phyloP scores from a whole-genome alignment of 2,113 vertebrate species.

The Alexandromys fortis region DNA sequence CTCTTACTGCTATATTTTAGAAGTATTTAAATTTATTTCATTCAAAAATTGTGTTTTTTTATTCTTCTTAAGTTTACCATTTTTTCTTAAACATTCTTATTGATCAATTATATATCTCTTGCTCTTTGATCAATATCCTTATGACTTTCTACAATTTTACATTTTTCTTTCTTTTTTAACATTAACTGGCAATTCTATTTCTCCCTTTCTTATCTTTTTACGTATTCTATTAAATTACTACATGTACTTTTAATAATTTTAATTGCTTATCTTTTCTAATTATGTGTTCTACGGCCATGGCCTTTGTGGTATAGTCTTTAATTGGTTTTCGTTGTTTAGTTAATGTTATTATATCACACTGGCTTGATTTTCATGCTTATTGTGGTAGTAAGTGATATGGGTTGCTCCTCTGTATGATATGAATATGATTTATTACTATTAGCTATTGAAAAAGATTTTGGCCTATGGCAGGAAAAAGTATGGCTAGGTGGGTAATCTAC shows the following conservation, averaged over 20 bases:
- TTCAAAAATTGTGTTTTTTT: not conserved
- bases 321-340: not conserved
- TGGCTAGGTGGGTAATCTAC: too few relatives aligned
- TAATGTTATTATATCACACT: not conserved
- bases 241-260: too few relatives aligned
- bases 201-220: too few relatives aligned
- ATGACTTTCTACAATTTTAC: not conserved
- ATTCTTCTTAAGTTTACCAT: not conserved
- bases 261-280: too few relatives aligned
- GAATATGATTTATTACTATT: too few relatives aligned
- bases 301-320: not conserved
- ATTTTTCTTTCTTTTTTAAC: too few relatives aligned
- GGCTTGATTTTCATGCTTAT: not conserved
- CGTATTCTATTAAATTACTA: too few relatives aligned
- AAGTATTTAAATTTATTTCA: not conserved
- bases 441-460: too few relatives aligned
- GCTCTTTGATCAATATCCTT: not conserved
- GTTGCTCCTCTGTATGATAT: too few relatives aligned
- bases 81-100: not conserved
- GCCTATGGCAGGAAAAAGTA: too few relatives aligned
- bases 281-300: too few relatives aligned
- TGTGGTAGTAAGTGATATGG: not conserved
- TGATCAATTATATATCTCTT: not conserved
- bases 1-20: not conserved
- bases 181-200: too few relatives aligned